phyloP scores from a whole-genome alignment of 2,797 vertebrate species.

The Betta splendens region DNA sequence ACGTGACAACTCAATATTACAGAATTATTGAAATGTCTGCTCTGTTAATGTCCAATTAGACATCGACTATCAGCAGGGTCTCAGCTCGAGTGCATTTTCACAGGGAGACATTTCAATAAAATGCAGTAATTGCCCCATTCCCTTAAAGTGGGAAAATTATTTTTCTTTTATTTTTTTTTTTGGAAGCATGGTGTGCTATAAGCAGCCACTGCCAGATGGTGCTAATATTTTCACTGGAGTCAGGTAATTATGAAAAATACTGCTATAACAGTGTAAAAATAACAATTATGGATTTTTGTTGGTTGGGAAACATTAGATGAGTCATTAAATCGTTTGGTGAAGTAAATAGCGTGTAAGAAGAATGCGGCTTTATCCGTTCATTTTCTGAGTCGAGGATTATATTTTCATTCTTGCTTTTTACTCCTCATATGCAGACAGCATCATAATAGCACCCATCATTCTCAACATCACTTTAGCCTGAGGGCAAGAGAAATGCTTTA shows the following conservation, averaged over 20 bases:
- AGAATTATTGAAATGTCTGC: neutral
- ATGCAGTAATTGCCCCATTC: neutral
- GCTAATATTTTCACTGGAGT: slow-evolving; percentile 6
- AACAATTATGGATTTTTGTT: neutral
- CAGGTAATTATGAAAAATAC: neutral
- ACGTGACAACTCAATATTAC: too few species aligned
- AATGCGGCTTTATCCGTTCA: slow-evolving; percentile 9
- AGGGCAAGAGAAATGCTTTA: slow-evolving; percentile 7
- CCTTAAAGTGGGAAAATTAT: neutral
- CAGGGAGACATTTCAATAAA: neutral
- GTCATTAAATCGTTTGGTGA: slow-evolving; percentile 1
- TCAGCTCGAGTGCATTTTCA: neutral
- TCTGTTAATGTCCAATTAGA: neutral
- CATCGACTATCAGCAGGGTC: neutral
- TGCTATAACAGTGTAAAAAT: neutral
- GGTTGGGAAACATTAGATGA: neutral
- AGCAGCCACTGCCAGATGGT: neutral
- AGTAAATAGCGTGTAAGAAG: slow-evolving; percentile 7
- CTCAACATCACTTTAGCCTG: slow-evolving; percentile 20
- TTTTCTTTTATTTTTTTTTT: too few species aligned
- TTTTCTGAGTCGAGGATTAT: slow-evolving; percentile 24
- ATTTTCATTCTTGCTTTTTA: slow-evolving; percentile 30
- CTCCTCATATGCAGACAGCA: slow-evolving; percentile 32
- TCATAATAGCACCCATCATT: slow-evolving; percentile 31
- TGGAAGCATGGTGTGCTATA: neutral